Evolutionary conservation across 2,113 vertebrate species (phyloP).

Genomic region (Hippocampus guttulatus): DNA sequence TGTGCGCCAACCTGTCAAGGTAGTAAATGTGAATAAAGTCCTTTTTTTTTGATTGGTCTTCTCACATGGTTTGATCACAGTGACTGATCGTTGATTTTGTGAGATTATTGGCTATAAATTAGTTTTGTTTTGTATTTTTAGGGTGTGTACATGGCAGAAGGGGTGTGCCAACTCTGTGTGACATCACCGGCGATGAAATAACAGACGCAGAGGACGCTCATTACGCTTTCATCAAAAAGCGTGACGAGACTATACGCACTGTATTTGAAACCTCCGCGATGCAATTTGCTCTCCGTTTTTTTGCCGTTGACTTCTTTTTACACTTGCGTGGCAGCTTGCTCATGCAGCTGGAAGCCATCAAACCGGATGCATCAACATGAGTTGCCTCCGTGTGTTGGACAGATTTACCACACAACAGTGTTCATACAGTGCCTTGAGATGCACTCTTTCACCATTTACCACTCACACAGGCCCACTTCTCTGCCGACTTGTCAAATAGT

Average conservation of each 20-base stretch:
- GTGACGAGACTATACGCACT: background rate
- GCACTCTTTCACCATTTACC: constrained; percentile 1
- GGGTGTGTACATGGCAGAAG: background rate
- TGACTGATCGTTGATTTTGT: background rate
- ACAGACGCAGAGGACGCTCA: background rate
- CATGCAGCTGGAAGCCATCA: constrained; percentile 4
- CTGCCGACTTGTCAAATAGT: constrained; percentile 34
- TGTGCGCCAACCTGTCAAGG: background rate
- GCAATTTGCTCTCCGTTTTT: background rate
- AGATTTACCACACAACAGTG: constrained; percentile 7
- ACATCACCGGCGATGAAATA: background rate
- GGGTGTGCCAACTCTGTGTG: background rate
- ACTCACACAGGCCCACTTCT: constrained; percentile 9
- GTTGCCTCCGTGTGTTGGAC: background rate
- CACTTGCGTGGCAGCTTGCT: background rate
- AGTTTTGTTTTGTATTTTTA: background rate
- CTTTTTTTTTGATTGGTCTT: background rate
- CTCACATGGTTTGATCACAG: background rate
- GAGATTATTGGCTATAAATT: background rate
- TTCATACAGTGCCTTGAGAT: background rate
- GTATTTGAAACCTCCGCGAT: background rate
- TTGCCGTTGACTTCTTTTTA: background rate
- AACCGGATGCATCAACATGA: background rate
- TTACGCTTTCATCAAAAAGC: background rate
- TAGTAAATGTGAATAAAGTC: no score